Conservation (phyloP, 2,797 vertebrate genomes). For the Thunnus albacares region DNA sequence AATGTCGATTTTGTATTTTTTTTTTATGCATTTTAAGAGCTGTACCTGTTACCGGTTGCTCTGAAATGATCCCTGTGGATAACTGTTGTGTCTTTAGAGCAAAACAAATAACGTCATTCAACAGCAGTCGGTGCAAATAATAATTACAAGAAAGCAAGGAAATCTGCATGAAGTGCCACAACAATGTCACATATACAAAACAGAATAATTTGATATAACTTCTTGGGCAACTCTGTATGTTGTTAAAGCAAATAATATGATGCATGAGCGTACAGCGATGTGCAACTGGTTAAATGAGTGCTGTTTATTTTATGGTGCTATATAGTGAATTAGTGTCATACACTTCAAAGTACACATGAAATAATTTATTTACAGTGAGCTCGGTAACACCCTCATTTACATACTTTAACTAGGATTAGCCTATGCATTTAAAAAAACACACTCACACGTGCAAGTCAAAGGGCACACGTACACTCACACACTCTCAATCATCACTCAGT, state of each 20-base stretch:
- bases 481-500: constrained; percentile 16
- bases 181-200: constrained; percentile 19
- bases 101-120: constrained; percentile 55
- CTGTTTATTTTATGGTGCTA: constrained; percentile 53
- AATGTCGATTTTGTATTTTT: constrained; percentile 92
- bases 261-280: constrained; percentile 80
- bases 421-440: constrained; percentile 49
- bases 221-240: neutral
- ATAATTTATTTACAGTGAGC: constrained; percentile 79
- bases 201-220: neutral
- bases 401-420: constrained; percentile 69
- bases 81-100: constrained; percentile 29
- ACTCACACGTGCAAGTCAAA: constrained; percentile 24
- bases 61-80: constrained; percentile 80
- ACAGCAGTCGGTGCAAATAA: constrained; percentile 27
- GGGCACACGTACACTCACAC: neutral
- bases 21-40: constrained; percentile 85
- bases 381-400: constrained; percentile 75
- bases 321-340: constrained; percentile 66
- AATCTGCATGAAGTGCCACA: constrained; percentile 18
- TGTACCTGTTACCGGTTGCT: constrained; percentile 91
- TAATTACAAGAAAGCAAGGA: constrained; percentile 25
- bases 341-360: constrained; percentile 68
- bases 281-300: constrained; percentile 50
- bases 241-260: constrained; percentile 42